Evolutionary conservation across 2,113 vertebrate genomes (phyloP).

Genomic region (Myodes glareolus): DNA sequence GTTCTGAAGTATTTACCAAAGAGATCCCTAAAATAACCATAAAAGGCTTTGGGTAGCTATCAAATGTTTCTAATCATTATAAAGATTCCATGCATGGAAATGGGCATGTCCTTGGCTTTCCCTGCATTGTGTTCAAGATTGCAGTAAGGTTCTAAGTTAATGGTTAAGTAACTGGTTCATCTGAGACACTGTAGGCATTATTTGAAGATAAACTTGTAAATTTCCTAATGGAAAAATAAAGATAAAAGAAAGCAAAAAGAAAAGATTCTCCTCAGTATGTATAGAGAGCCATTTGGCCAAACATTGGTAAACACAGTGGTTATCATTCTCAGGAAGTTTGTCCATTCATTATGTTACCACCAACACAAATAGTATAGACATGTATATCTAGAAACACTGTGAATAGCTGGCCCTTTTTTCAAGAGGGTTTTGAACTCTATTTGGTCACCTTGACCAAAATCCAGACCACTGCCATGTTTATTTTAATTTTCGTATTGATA

Average conservation of each 20-base stretch:
- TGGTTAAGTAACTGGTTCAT: neutral
- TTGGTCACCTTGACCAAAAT: neutral
- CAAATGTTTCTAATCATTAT: neutral
- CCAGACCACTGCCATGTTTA: neutral
- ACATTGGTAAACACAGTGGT: neutral
- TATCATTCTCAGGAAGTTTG: neutral
- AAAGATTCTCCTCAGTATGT: neutral
- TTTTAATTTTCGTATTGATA: neutral
- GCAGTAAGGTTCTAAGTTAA: neutral
- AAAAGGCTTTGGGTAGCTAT: neutral
- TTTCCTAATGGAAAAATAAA: neutral
- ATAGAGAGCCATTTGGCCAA: neutral
- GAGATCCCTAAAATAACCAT: neutral
- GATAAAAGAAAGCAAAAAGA: no score
- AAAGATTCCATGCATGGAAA: neutral
- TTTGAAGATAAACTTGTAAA: neutral
- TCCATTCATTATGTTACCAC: neutral
- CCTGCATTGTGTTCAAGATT: no score
- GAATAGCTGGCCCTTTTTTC: neutral
- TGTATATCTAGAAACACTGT: neutral
- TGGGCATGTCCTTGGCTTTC: neutral
- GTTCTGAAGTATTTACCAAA: neutral
- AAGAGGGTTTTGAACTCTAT: neutral
- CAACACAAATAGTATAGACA: neutral
- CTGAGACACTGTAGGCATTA: neutral